These are phyloP conservation scores for Isoperla grammatica DNA, from an alignment of 2,888 invertebrate species.

Conservation along the genomic window DNA sequence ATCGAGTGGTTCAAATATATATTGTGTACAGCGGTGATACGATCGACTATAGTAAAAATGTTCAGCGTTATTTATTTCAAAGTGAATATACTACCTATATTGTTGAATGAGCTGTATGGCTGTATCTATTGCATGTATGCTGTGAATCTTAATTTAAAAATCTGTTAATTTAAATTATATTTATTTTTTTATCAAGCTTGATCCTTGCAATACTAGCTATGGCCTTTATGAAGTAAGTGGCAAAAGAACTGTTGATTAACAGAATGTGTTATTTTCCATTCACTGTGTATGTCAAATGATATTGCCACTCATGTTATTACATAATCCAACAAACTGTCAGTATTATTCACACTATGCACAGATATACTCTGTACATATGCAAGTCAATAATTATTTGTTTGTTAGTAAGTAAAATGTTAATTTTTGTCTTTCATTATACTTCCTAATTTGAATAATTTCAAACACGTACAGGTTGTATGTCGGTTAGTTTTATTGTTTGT, in stretches of 20 bases:
- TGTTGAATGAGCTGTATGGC: conserved; percentile 7
- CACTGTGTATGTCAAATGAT: no score
- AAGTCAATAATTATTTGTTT: not conserved
- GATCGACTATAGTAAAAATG: not conserved
- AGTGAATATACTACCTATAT: not conserved
- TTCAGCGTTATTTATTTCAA: conserved; percentile 14
- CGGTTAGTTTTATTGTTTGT: conserved; percentile 7
- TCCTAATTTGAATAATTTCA: conserved; percentile 6
- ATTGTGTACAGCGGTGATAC: not conserved
- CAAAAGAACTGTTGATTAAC: no score
- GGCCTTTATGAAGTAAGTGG: conserved; percentile 1
- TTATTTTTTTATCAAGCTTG: conserved; percentile 11
- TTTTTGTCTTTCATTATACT: conserved; percentile 7
- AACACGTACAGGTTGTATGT: not conserved
- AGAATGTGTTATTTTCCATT: no score
- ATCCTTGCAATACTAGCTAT: conserved; percentile 12
- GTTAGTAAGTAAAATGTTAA: not conserved
- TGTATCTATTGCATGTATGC: conserved; percentile 16
- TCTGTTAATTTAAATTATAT: conserved; percentile 2
- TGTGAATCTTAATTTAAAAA: not conserved
- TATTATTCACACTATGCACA: conserved; percentile 8
- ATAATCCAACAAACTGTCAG: conserved; percentile 6
- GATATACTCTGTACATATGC: conserved; percentile 7
- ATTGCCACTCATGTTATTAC: no score
- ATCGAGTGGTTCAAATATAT: conserved; percentile 13